Base-by-base conservation (phyloP, 2,888 invertebrate genomes). In the Agrotis exclamationis region DNA sequence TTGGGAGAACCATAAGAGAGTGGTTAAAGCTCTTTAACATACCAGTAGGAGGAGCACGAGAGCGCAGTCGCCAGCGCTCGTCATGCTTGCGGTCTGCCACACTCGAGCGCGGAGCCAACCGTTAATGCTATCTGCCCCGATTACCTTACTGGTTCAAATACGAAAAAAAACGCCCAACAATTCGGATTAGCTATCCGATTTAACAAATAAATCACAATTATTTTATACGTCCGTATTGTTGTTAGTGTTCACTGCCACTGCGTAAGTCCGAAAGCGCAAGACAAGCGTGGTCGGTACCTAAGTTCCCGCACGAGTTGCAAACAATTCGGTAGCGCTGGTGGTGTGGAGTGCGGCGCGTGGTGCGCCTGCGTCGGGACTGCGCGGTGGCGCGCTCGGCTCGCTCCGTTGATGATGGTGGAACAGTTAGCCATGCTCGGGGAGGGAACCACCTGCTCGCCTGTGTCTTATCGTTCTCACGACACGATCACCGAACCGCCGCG, bases 71-170 rank as follows among this genome's bases (percentile, higher is more conserved):
- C 87, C 87, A 90, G 93, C 94, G 93, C 94, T 91, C 96, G 96
- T 96, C 96, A 96, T 96, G 96, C 94, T 96, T 94, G 95, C 93
- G 93, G 93, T 93, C 95, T 93, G 93, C 94, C 95, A 95, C 96
- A 96, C 93, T 95, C 92, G 94, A 96, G 93, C 95, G 96, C 94
- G 92, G 95, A 94, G 88, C 93, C 95, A 93, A 96, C 96, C 96
- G 96, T 96, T 96, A 96, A 95, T 90, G 89, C 92, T 96, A 93
- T 96, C 94, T 96, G 96, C 96, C 96, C 96, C 96, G 95, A 96
- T 96, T 95, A 95, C 94, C 91, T 93, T 93, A 92, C 94, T 90
- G 89, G 89, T 88, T 88, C 88, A 89, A 88, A 89, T 90, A 91
- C 85, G 86, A 90, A 93, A 73, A 94, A 94, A 94, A 92, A 86